Conservation (phyloP, 1,140 invertebrate genomes). For the Heliothis subflexa region DNA sequence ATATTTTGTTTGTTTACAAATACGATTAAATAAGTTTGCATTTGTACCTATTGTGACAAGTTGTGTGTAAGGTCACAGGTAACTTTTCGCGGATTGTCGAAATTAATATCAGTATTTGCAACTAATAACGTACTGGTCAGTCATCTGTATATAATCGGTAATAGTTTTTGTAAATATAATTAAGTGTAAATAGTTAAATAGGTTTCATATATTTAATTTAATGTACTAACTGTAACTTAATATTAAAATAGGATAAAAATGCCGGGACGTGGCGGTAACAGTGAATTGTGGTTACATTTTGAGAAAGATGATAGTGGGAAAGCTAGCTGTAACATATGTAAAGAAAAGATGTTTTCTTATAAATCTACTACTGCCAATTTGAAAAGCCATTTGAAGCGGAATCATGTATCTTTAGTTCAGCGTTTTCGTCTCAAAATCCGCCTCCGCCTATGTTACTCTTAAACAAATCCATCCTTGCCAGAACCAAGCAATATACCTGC, state of each 20-base stretch:
- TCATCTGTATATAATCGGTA: background rate
- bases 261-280: slow-evolving; percentile 36
- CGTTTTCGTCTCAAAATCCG: background rate
- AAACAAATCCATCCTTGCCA: background rate
- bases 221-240: too few species aligned
- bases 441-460: too few species aligned
- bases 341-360: slow-evolving; percentile 46
- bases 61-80: background rate
- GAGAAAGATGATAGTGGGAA: slow-evolving; percentile 43
- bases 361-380: slow-evolving; percentile 43
- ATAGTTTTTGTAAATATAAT: background rate
- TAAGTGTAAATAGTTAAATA: slow-evolving; percentile 1
- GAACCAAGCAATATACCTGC: slow-evolving; percentile 9
- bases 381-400: slow-evolving; percentile 39
- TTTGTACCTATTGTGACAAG: background rate
- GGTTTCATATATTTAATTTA: background rate
- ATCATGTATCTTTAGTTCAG: background rate
- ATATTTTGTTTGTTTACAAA: background rate
- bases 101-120: background rate
- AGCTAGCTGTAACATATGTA: slow-evolving; percentile 47
- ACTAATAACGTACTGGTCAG: background rate
- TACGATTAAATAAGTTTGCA: background rate
- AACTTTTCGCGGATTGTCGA: background rate
- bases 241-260: slow-evolving; percentile 28
- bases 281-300: slow-evolving; percentile 46